These are phyloP conservation scores for Drosophila robusta DNA, from an alignment of 2,888 invertebrate genomes.

Conservation along the genomic window DNA sequence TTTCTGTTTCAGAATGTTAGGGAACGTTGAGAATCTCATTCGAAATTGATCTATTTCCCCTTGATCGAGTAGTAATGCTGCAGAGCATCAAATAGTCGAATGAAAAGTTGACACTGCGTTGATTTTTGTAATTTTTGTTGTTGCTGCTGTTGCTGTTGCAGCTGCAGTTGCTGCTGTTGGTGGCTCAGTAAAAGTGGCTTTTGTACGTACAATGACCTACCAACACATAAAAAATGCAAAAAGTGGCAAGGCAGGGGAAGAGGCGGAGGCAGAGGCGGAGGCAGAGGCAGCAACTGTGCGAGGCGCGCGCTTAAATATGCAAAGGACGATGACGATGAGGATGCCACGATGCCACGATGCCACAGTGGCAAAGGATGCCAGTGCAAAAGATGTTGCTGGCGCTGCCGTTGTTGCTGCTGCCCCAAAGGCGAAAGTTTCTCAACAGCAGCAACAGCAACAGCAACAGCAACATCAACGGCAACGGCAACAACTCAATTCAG, in stretches of 20 bases:
- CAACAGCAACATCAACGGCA: conserved; percentile 24
- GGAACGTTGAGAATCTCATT: not conserved
- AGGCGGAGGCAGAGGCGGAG: conserved; percentile 23
- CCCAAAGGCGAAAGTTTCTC: conserved; percentile 75
- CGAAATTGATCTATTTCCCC: too few species aligned
- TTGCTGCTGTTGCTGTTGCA: conserved; percentile 36
- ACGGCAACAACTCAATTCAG: conserved; percentile 69
- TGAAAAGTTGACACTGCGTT: not conserved
- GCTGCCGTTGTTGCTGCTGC: conserved; percentile 18
- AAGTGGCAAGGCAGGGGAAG: conserved; percentile 55
- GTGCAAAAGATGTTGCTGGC: conserved; percentile 70
- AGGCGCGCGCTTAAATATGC: conserved; percentile 78
- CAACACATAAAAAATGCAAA: conserved; percentile 84
- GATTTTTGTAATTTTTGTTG: conserved; percentile 7
- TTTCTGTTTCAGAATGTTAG: too few species aligned
- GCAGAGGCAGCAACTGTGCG: conserved; percentile 52
- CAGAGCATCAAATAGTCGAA: not conserved
- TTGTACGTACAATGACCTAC: conserved; percentile 85
- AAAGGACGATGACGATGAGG: conserved; percentile 64
- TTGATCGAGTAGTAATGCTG: not conserved
- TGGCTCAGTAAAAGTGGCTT: conserved; percentile 82
- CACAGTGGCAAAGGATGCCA: conserved; percentile 55
- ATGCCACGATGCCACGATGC: conserved; percentile 24
- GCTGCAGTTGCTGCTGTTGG: conserved; percentile 48
- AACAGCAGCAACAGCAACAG: conserved; percentile 26